phyloP scores from a whole-genome alignment of 2,888 invertebrate species.

The Philereme vetulata region DNA sequence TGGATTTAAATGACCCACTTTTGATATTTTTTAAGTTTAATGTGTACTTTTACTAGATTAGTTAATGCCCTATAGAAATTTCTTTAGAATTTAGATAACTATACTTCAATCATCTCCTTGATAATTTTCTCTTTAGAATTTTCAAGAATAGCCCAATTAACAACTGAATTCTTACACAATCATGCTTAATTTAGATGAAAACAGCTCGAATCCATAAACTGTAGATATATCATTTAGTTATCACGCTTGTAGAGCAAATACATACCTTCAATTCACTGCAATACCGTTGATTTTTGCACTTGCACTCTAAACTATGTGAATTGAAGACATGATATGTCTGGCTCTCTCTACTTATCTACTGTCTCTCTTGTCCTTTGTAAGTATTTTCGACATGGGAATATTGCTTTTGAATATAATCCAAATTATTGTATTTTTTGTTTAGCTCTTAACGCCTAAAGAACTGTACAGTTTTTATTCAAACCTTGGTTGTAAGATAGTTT shows the following conservation, averaged over 20 bases:
- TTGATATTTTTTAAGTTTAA: too few species aligned
- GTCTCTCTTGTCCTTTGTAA: slow-evolving; percentile 23
- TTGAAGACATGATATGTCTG: slow-evolving; percentile 83
- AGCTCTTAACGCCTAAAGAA: too few species aligned
- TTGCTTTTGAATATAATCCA: background rate
- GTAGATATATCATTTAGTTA: slow-evolving; percentile 56
- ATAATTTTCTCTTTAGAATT: background rate
- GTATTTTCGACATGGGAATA: slow-evolving; percentile 8
- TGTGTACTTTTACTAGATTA: background rate
- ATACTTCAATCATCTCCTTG: background rate
- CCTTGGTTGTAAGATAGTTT: too few species aligned
- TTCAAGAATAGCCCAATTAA: background rate
- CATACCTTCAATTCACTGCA: slow-evolving; percentile 79
- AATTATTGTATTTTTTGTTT: background rate
- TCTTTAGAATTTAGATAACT: background rate
- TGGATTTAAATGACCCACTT: too few species aligned
- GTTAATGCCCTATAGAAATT: background rate
- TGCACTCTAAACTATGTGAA: slow-evolving; percentile 63
- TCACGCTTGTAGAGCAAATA: slow-evolving; percentile 81
- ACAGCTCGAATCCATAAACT: slow-evolving; percentile 51
- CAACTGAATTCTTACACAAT: slow-evolving; percentile 1
- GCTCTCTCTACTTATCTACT: slow-evolving; percentile 71
- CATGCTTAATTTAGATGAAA: slow-evolving; percentile 53
- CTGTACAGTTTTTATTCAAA: background rate
- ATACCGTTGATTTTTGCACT: slow-evolving; percentile 54